Conservation (phyloP, 2,113 vertebrate species). For the Tympanuchus pallidicinctus region DNA sequence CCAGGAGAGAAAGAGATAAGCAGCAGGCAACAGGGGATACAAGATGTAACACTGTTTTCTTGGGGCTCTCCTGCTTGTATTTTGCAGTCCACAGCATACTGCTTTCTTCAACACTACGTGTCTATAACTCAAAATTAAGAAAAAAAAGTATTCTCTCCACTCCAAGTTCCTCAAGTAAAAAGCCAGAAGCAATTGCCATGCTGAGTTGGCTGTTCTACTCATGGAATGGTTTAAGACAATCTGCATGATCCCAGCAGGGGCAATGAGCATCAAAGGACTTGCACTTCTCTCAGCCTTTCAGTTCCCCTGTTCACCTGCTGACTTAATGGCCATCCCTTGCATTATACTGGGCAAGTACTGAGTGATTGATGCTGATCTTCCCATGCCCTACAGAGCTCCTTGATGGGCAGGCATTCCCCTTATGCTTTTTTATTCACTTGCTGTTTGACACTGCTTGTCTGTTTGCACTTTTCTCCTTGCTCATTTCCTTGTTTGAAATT, state of each 20-base stretch:
- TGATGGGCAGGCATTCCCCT: not conserved
- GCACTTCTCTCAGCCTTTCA: not conserved
- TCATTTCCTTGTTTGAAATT: not conserved
- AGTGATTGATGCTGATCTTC: not conserved
- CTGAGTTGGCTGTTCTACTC: not conserved
- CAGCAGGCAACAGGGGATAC: too few relatives aligned
- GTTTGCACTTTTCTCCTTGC: not conserved
- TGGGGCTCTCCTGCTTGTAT: not conserved
- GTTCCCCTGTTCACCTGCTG: not conserved
- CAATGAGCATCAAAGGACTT: not conserved
- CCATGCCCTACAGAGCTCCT: not conserved
- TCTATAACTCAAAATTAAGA: constrained; percentile 38
- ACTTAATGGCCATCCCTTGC: fast-evolving
- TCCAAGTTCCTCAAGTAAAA: not conserved
- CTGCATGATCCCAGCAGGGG: not conserved
- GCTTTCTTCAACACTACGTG: constrained; percentile 39
- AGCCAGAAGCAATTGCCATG: not conserved
- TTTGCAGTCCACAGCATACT: not conserved
- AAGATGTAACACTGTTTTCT: too few relatives aligned
- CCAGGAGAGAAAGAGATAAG: too few relatives aligned
- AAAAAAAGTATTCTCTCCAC: not conserved
- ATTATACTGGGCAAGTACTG: not conserved
- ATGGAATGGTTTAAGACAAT: not conserved
- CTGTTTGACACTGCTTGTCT: not conserved
- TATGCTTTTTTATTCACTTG: not conserved